Base-by-base conservation (phyloP, 2,797 vertebrate genomes). In the Gambelia wislizenii region DNA sequence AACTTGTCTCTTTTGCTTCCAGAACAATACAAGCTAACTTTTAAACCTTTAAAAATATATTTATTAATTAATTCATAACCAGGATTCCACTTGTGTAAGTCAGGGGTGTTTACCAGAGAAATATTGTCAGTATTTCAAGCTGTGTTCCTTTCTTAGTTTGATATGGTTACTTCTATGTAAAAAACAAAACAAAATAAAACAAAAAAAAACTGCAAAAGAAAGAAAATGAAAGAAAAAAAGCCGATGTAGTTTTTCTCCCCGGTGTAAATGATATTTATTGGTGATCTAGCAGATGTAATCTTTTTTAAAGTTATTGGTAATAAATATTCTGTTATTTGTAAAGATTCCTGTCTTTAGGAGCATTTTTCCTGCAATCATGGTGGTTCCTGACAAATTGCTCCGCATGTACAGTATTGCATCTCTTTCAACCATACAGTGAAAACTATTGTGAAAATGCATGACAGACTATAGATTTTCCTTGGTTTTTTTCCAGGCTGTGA, bases 261-360 rank as follows among this genome's bases (percentile, higher is more conserved):
- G 0, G 95, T 97, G 97, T 97, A 96, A 96, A 97, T 96, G 94
- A 95, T 96, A 97, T 96, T 96, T 96, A 95, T 93, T 96, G 92
- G 97, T 96, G 96, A 95, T 91, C 96, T 96, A 96, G 97, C 94
- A 95, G 94, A 96, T 97, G 97, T 97, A 96, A 97, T 96, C 97
- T 97, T 97, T 97, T 96, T 96, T 96, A 97, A 97, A 96, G 96
- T 95, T 96, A 96, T 97, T 97, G 97, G 97, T 97, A 97, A 97
- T 97, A 97, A 97, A 97, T 97, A 97, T 96, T 96, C 96, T 96
- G 97, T 97, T 95, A 94, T 97, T 97, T 97, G 96, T 97, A 97
- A 97, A 97, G 96, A 97, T 95, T 92, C 91, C 89, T 95, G 96
- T 96, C 95, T 96, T 91, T 91, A 93, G 93, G 91, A 95, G 93